Percentiles rank a stretch among this genome's conserved stretches.
Evolutionary conservation across 2,888 invertebrate species (phyloP).

Genomic region (Anagyrus pseudococci): DNA sequence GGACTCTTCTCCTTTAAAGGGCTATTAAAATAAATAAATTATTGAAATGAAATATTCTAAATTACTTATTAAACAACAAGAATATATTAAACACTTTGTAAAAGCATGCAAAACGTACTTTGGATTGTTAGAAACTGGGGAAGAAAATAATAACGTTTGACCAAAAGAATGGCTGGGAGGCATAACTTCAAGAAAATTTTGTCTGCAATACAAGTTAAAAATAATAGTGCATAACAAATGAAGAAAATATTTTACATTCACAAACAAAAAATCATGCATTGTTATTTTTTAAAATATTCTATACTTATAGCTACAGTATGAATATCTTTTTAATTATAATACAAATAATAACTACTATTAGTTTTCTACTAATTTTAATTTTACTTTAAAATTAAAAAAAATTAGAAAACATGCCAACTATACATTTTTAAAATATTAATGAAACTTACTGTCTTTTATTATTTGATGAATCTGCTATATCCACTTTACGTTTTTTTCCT

Average conservation of each 20-base stretch:
- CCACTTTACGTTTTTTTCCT: constrained; percentile 72
- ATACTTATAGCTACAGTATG: neutral
- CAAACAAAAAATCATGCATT: neutral
- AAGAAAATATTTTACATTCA: too few species aligned
- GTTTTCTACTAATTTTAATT: constrained; percentile 4
- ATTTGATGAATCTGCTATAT: constrained; percentile 67
- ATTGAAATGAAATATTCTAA: constrained; percentile 1
- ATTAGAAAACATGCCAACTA: constrained; percentile 11
- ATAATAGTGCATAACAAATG: constrained; percentile 11
- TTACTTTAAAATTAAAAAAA: neutral
- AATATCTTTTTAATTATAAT: neutral
- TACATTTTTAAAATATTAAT: neutral
- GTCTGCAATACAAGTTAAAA: constrained; percentile 62
- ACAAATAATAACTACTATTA: neutral
- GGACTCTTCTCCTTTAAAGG: constrained; percentile 48
- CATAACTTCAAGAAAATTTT: constrained; percentile 68
- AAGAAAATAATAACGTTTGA: constrained; percentile 66
- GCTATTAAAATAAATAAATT: constrained; percentile 40
- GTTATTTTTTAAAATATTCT: neutral
- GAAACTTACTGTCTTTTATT: constrained; percentile 72
- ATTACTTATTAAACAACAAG: constrained; percentile 11
- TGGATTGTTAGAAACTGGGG: constrained; percentile 62
- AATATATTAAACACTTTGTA: constrained; percentile 25
- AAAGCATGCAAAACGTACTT: constrained; percentile 65
- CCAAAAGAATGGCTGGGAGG: constrained; percentile 66